phyloP scores from a whole-genome alignment of 2,888 invertebrate species.

The Drosophila conformis region DNA sequence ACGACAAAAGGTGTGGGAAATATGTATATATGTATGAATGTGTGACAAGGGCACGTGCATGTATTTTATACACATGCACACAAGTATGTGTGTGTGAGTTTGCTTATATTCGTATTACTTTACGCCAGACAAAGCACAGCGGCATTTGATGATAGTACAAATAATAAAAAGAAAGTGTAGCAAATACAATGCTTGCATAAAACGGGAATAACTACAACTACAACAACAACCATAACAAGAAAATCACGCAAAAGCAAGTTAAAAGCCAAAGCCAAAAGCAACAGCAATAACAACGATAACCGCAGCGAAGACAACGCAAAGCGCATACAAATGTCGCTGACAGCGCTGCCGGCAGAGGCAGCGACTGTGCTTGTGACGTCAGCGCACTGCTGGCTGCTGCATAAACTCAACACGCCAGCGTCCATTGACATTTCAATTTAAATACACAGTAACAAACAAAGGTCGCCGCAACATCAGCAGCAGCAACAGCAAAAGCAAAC shows the following conservation, averaged over 20 bases:
- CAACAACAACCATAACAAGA: constrained; percentile 32
- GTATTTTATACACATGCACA: constrained; percentile 20
- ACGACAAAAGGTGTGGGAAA: constrained; percentile 14
- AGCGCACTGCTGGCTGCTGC: constrained; percentile 20
- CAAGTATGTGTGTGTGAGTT: constrained; percentile 15
- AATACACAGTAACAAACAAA: constrained; percentile 24
- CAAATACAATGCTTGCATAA: constrained; percentile 37
- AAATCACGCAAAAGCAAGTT: constrained; percentile 36
- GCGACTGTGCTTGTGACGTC: constrained; percentile 26
- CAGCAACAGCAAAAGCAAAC: constrained; percentile 3
- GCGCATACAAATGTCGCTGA: constrained; percentile 67
- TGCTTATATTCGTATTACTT: constrained; percentile 45
- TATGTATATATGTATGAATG: not conserved
- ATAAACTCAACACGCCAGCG: constrained; percentile 23
- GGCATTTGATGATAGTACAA: constrained; percentile 49
- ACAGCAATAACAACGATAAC: constrained; percentile 11
- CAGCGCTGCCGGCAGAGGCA: constrained; percentile 25
- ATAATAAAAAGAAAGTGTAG: constrained; percentile 56
- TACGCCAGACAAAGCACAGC: constrained; percentile 45
- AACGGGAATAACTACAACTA: constrained; percentile 17
- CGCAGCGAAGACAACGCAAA: constrained; percentile 19
- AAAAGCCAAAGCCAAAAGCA: constrained; percentile 17
- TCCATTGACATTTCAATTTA: constrained; percentile 61
- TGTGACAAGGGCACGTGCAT: constrained; percentile 28
- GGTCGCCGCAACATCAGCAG: constrained; percentile 24